Percentiles rank a stretch among this genome's conserved stretches.
Evolutionary conservation across 2,888 invertebrate genomes (phyloP).

Genomic region (Tinea pellionella): DNA sequence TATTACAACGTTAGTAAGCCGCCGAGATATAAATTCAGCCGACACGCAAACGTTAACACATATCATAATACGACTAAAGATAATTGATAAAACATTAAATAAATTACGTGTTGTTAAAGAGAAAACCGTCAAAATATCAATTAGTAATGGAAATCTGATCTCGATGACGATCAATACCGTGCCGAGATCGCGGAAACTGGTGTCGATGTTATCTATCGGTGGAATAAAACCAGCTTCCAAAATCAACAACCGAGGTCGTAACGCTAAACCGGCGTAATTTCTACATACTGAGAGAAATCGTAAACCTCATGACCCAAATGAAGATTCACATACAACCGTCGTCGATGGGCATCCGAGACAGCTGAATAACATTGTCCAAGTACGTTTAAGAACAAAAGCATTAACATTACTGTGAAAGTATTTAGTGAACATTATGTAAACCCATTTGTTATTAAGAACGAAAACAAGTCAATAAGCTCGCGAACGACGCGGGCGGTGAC

Average conservation of each 20-base stretch:
- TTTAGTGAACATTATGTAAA: background rate
- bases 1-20: too few relatives aligned
- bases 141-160: conserved; percentile 9
- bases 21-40: background rate
- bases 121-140: background rate
- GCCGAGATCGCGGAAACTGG: background rate
- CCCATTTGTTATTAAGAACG: too few relatives aligned
- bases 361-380: background rate
- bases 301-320: conserved; percentile 52
- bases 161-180: background rate
- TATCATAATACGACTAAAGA: background rate
- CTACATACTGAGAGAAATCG: conserved; percentile 47
- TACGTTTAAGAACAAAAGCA: background rate
- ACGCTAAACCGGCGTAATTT: conserved; percentile 23
- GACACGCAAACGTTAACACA: conserved; percentile 1
- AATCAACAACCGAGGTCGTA: conserved; percentile 38
- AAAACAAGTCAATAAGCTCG: too few relatives aligned
- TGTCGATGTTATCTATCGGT: conserved; percentile 31
- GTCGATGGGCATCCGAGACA: conserved; percentile 18
- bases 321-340: conserved; percentile 19
- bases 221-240: conserved; percentile 29
- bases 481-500: too few relatives aligned
- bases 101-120: background rate
- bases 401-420: background rate
- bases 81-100: background rate